Conservation (phyloP, 2,888 invertebrate species). For the Pterobdella sp. region DNA sequence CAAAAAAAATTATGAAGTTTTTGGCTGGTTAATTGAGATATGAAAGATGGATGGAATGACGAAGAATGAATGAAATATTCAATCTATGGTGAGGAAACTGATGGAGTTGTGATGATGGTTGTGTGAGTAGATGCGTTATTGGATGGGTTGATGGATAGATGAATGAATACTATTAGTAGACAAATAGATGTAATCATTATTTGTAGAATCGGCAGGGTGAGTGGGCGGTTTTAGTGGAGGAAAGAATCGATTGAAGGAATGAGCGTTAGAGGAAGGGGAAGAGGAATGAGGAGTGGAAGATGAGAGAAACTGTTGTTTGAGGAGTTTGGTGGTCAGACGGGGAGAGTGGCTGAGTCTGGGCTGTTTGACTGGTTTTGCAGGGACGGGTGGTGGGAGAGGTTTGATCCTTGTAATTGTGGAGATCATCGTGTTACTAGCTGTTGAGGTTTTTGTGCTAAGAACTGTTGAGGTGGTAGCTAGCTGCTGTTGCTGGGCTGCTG, state of each 20-base stretch:
- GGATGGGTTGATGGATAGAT: too few relatives aligned
- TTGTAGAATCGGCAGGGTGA: too few relatives aligned
- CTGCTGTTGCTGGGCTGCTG: background rate
- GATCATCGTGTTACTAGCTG: background rate
- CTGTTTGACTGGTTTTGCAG: background rate
- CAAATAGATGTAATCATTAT: too few relatives aligned
- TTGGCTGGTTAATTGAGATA: too few relatives aligned
- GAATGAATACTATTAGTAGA: too few relatives aligned
- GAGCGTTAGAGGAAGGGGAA: background rate
- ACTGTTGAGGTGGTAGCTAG: background rate
- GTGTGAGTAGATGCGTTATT: too few relatives aligned
- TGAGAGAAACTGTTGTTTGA: background rate
- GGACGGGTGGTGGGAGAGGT: background rate
- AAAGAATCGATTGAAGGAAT: background rate
- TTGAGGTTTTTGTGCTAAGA: background rate
- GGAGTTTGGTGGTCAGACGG: background rate
- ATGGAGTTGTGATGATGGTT: too few relatives aligned
- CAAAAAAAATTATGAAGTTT: too few relatives aligned
- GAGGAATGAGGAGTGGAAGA: background rate
- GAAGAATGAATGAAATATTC: too few relatives aligned
- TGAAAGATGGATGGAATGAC: too few relatives aligned
- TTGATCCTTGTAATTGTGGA: background rate
- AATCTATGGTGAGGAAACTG: too few relatives aligned
- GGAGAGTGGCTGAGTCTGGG: background rate
- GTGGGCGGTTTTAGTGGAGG: background rate